Conservation (phyloP, 2,888 invertebrate genomes). For the Plusia festucae region DNA sequence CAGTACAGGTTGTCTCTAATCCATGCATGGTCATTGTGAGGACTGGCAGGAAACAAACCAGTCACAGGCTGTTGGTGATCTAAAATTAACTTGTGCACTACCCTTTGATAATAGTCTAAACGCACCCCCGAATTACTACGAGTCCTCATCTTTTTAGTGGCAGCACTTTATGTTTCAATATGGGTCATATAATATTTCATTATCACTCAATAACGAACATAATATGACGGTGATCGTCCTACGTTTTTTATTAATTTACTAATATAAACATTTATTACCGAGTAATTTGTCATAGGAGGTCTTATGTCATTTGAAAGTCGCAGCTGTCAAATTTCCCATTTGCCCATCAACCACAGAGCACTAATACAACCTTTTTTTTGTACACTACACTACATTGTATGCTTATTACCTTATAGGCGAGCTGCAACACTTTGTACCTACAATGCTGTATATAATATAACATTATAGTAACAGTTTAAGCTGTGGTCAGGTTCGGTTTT, state of each 20-base stretch:
- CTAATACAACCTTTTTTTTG: too few species aligned
- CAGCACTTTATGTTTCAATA: constrained; percentile 28
- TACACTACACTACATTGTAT: too few species aligned
- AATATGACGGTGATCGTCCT: not conserved
- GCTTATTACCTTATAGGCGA: too few species aligned
- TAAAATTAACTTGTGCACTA: constrained; percentile 98
- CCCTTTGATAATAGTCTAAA: constrained; percentile 98
- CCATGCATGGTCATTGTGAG: constrained; percentile 98
- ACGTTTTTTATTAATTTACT: not conserved
- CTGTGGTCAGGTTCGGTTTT: too few species aligned
- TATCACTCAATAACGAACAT: constrained; percentile 9
- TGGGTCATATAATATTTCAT: constrained; percentile 5
- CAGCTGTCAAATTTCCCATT: constrained; percentile 52
- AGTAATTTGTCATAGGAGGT: too few species aligned
- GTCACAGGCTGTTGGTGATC: constrained; percentile 98
- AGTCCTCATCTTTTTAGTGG: constrained; percentile 91
- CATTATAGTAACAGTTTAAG: too few species aligned
- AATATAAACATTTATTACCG: too few species aligned
- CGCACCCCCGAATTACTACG: constrained; percentile 97
- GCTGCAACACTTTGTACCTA: too few species aligned
- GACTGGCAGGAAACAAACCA: constrained; percentile 97
- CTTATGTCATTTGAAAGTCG: constrained; percentile 84
- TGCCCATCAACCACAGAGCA: too few species aligned
- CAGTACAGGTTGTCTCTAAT: constrained; percentile 99
- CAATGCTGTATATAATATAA: too few species aligned